Percentiles rank a stretch among this genome's conserved stretches.
phyloP scores from a whole-genome alignment of 1,140 invertebrate species.

The Achroia grisella region DNA sequence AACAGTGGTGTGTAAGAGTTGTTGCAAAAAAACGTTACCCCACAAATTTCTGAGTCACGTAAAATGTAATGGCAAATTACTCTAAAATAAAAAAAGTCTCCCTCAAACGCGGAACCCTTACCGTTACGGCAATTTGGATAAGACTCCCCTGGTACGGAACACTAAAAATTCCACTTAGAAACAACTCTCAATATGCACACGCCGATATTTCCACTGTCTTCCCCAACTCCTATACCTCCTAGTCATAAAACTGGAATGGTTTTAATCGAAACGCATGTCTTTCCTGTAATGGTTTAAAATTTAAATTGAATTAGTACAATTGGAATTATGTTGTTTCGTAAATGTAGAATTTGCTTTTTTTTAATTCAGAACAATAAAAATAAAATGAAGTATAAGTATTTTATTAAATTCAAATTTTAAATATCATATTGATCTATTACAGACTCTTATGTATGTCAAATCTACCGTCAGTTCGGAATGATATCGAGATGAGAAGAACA shows the following conservation, averaged over 20 bases:
- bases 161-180: constrained; percentile 67
- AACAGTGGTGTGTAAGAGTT: constrained; percentile 10
- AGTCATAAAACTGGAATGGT: constrained; percentile 60
- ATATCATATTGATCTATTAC: too few relatives aligned
- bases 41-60: constrained; percentile 57
- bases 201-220: constrained; percentile 18
- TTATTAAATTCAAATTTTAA: too few relatives aligned
- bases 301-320: background rate
- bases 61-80: constrained; percentile 72
- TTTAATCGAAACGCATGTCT: constrained; percentile 46
- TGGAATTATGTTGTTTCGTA: too few relatives aligned
- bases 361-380: too few relatives aligned
- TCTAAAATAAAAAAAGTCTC: constrained; percentile 69
- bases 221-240: too few relatives aligned
- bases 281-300: background rate
- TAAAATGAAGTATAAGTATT: too few relatives aligned
- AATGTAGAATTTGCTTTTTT: too few relatives aligned
- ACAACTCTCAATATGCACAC: constrained; percentile 61
- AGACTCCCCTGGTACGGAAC: constrained; percentile 51
- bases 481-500: too few relatives aligned
- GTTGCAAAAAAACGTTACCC: constrained; percentile 53
- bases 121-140: constrained; percentile 67
- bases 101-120: constrained; percentile 47
- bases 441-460: too few relatives aligned
- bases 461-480: too few relatives aligned